Base-by-base conservation (phyloP, 2,797 vertebrate genomes). In the Phataginus tetradactyla region DNA sequence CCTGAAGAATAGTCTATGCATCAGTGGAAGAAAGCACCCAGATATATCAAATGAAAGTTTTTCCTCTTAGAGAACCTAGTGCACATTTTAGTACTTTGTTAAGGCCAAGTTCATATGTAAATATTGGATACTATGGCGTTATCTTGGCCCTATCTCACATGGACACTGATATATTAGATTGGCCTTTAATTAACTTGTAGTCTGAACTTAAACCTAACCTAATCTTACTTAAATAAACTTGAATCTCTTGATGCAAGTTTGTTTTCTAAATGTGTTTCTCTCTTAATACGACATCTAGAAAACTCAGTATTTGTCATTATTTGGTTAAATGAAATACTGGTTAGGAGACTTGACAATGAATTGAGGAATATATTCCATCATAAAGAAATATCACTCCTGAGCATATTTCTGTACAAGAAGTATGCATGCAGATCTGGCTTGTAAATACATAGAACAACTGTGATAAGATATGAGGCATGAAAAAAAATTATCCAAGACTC, bases 101-200 rank as follows among this genome's bases (percentile, higher is more conserved):
- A 75, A 21, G 25, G 32, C 13, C 14, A 88, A 69, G 49, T 78
- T 71, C 57, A 59, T 75, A 49, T 78, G n/a, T 49, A 51, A 85
- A 61, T 45, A n/a, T 15, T 71, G 45, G n/a, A 57, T 23, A 93
- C 27, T 53, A 29, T 53, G 34, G 15, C 71, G 23, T 78, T 87
- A 87, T n/a, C 49, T 42, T 85, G 66, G 25, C 42, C 88, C 66
- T 84, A 27, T 80, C 32, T 95, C n/a, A 51, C 57, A 66, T 23
- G 10, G 51, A 91, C n/a, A 49, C 34, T 49, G 29, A 93, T 42
- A 79, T 85, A 45, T 93, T 74, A 80, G 32, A 37, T 74, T 68
- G 92, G 27, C 14, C 49, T 95, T 83, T 91, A 72, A 86, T 45
- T 92, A 92, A 66, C 57, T 95, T 95, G 83, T 83, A 87, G 55